Base-by-base conservation (phyloP, 2,797 vertebrate species). In the Euphonia xanthogaster region DNA sequence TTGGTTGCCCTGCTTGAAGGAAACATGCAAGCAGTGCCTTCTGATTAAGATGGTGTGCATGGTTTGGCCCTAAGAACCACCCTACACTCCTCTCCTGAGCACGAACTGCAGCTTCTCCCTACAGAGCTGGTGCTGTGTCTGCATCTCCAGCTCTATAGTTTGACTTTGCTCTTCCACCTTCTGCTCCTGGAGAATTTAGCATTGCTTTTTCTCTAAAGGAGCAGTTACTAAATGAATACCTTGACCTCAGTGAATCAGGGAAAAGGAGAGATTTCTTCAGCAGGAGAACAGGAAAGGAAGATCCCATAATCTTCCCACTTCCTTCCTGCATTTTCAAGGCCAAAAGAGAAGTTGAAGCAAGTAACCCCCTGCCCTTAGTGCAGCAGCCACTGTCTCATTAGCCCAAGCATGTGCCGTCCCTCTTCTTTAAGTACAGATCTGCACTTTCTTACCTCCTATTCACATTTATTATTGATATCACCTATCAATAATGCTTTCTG, bases 401-500 rank as follows among this genome's bases (percentile, higher is more conserved):
- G 54, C 39, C 31, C 63, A 44, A 37, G 31, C 7, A 39, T 33
- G 22, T 47, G 86, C 55, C 44, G 23, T 40, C 37, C 80, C 50
- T 75, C 87, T 70, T 63, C 77, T 92, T 63, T 24, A 63, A 66
- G 68, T 33, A 58, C n/a, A 92, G 83, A 90, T 35, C 45, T 73
- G 33, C 44, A 39, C 63, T 68, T 88, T 90, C 78, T 68, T 93
- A 67, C 35, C 72, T 89, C 51, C 35, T 48, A 24, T 50, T 80
- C 68, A 20, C 93, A 93, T 94, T 72, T 65, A 89, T 95, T 95
- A 96, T 91, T 96, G 60, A 95, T 95, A 86, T 55, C 35, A 54
- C 13, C 75, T 95, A 86, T 95, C 94, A 92, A 83, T 93, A 94
- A 91, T 78, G 62, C 75, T 90, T 83, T 89, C 81, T 57, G 33